phyloP scores from a whole-genome alignment of 2,888 invertebrate genomes.

The Drosophila paranaensis region DNA sequence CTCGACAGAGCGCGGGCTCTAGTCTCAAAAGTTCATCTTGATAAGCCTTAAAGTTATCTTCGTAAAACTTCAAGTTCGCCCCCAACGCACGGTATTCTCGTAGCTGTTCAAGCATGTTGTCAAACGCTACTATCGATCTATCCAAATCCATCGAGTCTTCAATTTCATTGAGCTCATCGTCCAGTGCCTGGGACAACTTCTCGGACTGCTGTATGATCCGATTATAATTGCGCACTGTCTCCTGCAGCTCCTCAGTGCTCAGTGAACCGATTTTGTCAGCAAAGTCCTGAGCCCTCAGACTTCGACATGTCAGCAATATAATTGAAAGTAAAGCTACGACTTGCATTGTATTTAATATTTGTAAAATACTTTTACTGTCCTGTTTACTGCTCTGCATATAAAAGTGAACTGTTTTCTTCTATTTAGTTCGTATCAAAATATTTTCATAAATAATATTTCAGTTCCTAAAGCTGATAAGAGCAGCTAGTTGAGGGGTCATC shows the following conservation, averaged over 20 bases:
- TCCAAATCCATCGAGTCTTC: background rate
- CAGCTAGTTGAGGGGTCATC: background rate
- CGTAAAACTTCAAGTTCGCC: background rate
- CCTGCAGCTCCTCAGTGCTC: background rate
- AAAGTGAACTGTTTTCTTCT: constrained; percentile 8
- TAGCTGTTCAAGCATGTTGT: background rate
- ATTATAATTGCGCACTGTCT: background rate
- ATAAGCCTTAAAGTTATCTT: background rate
- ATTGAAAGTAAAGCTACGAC: background rate
- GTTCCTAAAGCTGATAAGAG: background rate
- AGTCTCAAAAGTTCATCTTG: background rate
- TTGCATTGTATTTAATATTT: constrained; percentile 4
- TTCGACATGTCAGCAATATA: constrained; percentile 1
- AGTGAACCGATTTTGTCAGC: background rate
- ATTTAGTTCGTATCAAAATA: too few species aligned
- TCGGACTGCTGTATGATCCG: background rate
- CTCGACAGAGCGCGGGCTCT: constrained; percentile 21
- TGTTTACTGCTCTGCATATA: background rate
- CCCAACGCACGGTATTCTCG: background rate
- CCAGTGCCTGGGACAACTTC: background rate
- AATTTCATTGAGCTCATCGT: background rate
- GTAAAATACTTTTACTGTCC: background rate
- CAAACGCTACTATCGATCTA: background rate
- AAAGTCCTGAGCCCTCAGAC: background rate
- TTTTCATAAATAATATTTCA: background rate